phyloP scores from a whole-genome alignment of 2,797 vertebrate species.

The Sebastes jordani region DNA sequence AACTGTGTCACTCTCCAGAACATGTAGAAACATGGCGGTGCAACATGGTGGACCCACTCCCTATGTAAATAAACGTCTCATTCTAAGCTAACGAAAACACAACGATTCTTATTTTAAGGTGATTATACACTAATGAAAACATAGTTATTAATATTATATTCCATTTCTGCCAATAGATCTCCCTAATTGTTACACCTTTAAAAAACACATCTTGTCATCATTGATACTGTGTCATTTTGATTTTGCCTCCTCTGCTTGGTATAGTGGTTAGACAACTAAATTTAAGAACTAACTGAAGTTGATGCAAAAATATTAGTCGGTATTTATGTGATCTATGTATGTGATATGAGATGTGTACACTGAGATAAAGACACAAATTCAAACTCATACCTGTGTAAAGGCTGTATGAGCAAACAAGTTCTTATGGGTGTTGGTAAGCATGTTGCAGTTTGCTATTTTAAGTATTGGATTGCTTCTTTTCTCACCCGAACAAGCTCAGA shows the following conservation, averaged over 20 bases:
- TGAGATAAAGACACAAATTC: background rate
- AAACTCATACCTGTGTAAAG: no score
- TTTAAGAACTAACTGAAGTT: background rate
- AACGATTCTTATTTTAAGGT: no score
- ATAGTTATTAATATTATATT: no score
- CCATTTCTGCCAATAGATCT: no score
- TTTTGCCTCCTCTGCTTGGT: background rate
- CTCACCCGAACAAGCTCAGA: background rate
- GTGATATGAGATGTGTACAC: background rate
- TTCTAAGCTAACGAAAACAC: no score
- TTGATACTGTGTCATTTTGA: background rate
- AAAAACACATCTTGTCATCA: background rate
- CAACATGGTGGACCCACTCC: no score
- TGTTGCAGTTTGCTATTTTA: background rate
- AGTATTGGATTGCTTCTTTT: background rate
- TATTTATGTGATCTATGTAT: background rate
- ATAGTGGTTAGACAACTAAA: background rate
- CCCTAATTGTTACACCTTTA: no score
- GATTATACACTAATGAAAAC: no score
- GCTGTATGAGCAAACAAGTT: background rate
- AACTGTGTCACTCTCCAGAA: background rate
- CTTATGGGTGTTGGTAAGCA: background rate
- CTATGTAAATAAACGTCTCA: no score
- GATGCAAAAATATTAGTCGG: background rate
- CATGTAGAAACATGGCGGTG: no score